phyloP scores from a whole-genome alignment of 1,140 invertebrate genomes.

The Drosophila kanapiae region DNA sequence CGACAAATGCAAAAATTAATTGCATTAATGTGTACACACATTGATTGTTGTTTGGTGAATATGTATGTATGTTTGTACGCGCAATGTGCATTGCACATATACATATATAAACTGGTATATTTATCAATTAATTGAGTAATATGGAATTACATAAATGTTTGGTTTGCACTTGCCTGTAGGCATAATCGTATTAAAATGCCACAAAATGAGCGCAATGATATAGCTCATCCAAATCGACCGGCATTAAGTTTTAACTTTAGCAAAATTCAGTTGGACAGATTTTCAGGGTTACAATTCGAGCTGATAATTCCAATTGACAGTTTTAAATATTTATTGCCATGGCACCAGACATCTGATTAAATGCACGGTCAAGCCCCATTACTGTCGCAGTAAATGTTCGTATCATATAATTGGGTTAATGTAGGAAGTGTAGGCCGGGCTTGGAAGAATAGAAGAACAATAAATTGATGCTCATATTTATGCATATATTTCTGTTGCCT shows the following conservation, averaged over 20 bases:
- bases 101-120: slow-evolving; percentile 20
- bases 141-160: slow-evolving; percentile 62
- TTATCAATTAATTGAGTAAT: slow-evolving; percentile 73
- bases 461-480: too few species aligned
- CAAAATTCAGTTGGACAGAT: slow-evolving; percentile 2
- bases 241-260: slow-evolving; percentile 11
- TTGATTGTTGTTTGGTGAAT: slow-evolving; percentile 4
- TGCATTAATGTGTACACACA: slow-evolving; percentile 61
- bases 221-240: slow-evolving; percentile 7
- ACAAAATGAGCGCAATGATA: slow-evolving; percentile 21
- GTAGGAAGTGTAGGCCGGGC: neutral
- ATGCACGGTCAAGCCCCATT: neutral
- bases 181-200: slow-evolving; percentile 59
- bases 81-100: neutral
- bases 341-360: slow-evolving; percentile 17
- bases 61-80: neutral
- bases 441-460: neutral
- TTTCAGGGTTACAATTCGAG: slow-evolving; percentile 10
- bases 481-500: too few species aligned
- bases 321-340: slow-evolving; percentile 19
- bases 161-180: slow-evolving; percentile 38
- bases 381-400: neutral
- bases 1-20: slow-evolving; percentile 70
- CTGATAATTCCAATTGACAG: slow-evolving; percentile 12
- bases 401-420: neutral